Conservation (phyloP, 2,113 vertebrate genomes). For the Anolis sagrei region DNA sequence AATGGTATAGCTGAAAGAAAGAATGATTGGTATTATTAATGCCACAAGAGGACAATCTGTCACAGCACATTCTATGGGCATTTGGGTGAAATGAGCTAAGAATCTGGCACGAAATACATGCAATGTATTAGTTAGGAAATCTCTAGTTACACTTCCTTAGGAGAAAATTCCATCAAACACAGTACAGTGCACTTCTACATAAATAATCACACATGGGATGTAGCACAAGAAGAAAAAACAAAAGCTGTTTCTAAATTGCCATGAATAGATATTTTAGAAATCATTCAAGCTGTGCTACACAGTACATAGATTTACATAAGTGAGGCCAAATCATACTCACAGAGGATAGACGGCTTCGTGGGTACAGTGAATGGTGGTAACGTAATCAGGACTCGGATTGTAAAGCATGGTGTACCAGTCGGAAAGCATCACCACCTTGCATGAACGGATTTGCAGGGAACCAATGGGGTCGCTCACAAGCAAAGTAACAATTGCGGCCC, state of each 20-base stretch:
- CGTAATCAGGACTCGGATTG: conserved; percentile 95
- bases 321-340: conserved; percentile 74
- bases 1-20: conserved; percentile 89
- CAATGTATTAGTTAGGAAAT: not conserved
- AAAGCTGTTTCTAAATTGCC: too few relatives aligned
- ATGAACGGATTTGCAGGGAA: conserved; percentile 86
- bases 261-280: not conserved
- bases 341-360: conserved; percentile 96
- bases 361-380: conserved; percentile 95
- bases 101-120: not conserved
- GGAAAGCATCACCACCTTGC: conserved; percentile 90
- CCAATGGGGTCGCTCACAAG: conserved; percentile 89
- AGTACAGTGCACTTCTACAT: not conserved
- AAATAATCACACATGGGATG: not conserved
- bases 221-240: not conserved
- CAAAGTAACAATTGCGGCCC: conserved; percentile 85
- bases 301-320: too few relatives aligned
- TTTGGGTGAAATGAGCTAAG: not conserved
- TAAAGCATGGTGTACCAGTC: conserved; percentile 99
- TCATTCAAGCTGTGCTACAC: too few relatives aligned
- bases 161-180: not conserved
- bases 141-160: not conserved
- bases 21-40: not conserved
- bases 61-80: not conserved
- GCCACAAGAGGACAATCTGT: too few relatives aligned